Conservation (phyloP, 2,113 vertebrate species). For the Nothobranchius kuhntae region DNA sequence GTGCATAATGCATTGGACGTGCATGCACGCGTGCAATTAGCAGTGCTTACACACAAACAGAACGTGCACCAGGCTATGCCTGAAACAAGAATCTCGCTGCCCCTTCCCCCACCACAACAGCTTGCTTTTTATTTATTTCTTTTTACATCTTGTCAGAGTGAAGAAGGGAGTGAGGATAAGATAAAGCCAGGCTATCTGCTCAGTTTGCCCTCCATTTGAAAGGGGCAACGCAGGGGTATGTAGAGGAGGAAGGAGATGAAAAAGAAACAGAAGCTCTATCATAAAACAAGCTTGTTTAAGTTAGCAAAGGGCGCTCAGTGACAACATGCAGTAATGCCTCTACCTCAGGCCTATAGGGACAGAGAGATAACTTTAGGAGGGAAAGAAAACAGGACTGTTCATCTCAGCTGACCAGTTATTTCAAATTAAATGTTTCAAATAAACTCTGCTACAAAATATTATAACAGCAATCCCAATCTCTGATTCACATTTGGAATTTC, state of each 20-base stretch:
- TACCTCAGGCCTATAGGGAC: conserved; percentile 41
- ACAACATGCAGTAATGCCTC: conserved; percentile 58
- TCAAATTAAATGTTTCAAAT: neutral
- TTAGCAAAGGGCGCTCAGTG: conserved; percentile 41
- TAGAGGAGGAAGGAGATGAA: conserved; percentile 25
- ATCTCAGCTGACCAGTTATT: conserved; percentile 22
- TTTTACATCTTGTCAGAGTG: conserved; percentile 30
- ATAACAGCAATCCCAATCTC: too few relatives aligned
- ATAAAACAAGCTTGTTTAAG: conserved; percentile 62
- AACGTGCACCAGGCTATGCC: conserved; percentile 31
- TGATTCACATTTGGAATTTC: too few relatives aligned
- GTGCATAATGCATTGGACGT: conserved; percentile 56
- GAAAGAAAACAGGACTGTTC: conserved; percentile 2
- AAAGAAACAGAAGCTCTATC: conserved; percentile 42
- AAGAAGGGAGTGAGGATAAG: conserved; percentile 50
- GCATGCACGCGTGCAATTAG: conserved; percentile 60
- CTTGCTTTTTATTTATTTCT: conserved; percentile 28
- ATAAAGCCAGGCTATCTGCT: conserved; percentile 62
- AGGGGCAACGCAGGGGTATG: conserved; percentile 51
- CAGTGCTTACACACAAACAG: conserved; percentile 60
- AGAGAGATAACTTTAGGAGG: conserved; percentile 23
- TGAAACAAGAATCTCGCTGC: conserved; percentile 25
- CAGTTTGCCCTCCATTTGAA: conserved; percentile 59
- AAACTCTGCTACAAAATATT: too few relatives aligned
- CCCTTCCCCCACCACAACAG: conserved; percentile 17